Evolutionary conservation across 2,797 vertebrate genomes (phyloP).

Genomic region (Dendrocincla tyrannina): DNA sequence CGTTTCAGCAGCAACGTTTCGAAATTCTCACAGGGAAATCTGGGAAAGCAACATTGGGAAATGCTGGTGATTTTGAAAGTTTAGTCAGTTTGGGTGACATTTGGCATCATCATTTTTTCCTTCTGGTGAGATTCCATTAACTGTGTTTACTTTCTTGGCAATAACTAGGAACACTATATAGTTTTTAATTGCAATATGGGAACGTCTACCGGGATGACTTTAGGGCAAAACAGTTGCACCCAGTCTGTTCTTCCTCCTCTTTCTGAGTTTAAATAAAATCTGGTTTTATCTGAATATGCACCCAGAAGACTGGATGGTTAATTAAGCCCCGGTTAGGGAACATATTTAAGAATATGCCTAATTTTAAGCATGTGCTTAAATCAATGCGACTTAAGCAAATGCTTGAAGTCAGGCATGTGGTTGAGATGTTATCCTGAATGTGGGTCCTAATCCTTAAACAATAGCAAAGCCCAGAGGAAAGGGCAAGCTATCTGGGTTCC

Average conservation of each 20-base stretch:
- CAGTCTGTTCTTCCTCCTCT: slow-evolving; percentile 8
- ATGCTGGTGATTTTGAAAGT: slow-evolving; percentile 31
- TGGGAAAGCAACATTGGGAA: slow-evolving; percentile 27
- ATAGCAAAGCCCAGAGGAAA: slow-evolving; percentile 51
- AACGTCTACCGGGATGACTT: slow-evolving; percentile 14
- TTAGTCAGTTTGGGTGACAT: neutral
- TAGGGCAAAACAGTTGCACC: slow-evolving; percentile 36
- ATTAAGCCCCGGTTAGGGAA: neutral
- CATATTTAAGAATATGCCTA: slow-evolving; percentile 55
- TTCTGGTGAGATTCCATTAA: slow-evolving; percentile 24
- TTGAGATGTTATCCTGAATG: slow-evolving; percentile 61
- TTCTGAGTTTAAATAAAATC: slow-evolving; percentile 26
- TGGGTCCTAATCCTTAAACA: slow-evolving; percentile 62
- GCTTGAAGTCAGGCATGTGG: slow-evolving; percentile 66
- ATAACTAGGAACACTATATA: neutral
- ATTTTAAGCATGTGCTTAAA: slow-evolving; percentile 57
- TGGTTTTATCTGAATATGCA: slow-evolving; percentile 10
- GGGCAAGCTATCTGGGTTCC: slow-evolving; percentile 45
- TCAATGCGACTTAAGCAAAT: slow-evolving; percentile 61
- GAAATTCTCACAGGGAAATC: neutral
- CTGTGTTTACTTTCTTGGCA: slow-evolving; percentile 10
- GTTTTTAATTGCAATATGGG: slow-evolving; percentile 9
- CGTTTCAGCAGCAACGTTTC: neutral
- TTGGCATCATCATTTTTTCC: neutral
- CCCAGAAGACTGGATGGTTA: slow-evolving; percentile 29